Evolutionary conservation across 2,113 vertebrate species (phyloP), one percentile per base, ranked within the genome.

Genomic region (Prochilodus magdalenae): DNA sequence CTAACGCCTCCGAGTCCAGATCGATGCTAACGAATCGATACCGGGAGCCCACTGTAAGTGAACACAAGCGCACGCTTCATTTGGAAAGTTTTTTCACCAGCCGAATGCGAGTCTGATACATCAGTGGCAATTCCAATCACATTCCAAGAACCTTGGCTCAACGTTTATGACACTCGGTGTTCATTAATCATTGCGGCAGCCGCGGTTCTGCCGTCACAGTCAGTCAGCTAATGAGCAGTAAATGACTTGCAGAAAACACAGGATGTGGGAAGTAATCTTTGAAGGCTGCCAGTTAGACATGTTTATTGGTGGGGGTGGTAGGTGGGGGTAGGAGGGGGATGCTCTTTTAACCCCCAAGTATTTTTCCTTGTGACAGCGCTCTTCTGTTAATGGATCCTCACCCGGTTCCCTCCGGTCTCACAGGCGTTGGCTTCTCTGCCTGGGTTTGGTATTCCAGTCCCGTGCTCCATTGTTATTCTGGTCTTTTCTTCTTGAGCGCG

Each of bases 1-100:
- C 55, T 66, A 18, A 71, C 79, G 72, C 70, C 77, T 75, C 59
- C 77, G 75, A 73, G 66, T 65, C 75, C 72, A 77, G 60, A 88
- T 90, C 89, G 80, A 83, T 88, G 53, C 3, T 36, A 1, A 16
- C 51, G 63, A 73, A 89, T 76, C 65, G 79, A 84, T 77, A 53
- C 79, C 74, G 30, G 73, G 75, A 84, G 69, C 81, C 81, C 60
- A 27, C 49, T 66, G 71, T 55, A 59, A 83, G 40, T 51, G 66
- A 79, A 77, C 33, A 62, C 27, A 24, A 33, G 27, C 73, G 69
- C 63, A 83, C 79, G 57, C 33, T 57, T 53, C 60, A 47, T 60
- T 20, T 16, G 26, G 15, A 14, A 20, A 67, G 29, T 67, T 67
- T 36, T 65, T 16, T 65, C 12, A 30, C 30, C 26, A 67, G 36